Conservation (phyloP, 2,888 invertebrate genomes). For the Himalopsyche tibetana region DNA sequence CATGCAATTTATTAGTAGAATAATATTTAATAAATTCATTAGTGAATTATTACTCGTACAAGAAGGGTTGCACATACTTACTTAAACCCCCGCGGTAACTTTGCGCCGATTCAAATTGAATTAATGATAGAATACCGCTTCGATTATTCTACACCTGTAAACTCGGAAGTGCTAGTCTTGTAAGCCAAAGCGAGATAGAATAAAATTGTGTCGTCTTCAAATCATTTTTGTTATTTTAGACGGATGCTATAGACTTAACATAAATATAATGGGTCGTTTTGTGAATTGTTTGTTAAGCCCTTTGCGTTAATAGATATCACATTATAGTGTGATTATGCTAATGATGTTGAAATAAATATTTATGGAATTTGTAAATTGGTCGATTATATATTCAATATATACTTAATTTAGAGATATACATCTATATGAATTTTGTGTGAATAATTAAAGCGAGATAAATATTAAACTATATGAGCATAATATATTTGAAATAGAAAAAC, state of each 20-base stretch:
- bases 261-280: not conserved
- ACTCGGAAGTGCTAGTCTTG: not conserved
- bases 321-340: constrained; percentile 29
- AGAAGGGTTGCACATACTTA: constrained; percentile 10
- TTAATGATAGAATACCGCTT: constrained; percentile 26
- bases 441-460: no score
- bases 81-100: not conserved
- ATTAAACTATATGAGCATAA: no score
- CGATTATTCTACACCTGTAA: not conserved
- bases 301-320: constrained; percentile 7
- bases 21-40: not conserved
- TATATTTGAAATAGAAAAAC: no score
- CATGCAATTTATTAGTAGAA: no score
- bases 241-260: not conserved
- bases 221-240: not conserved
- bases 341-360: not conserved
- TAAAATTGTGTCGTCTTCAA: not conserved
- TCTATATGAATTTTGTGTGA: no score
- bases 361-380: not conserved
- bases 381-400: constrained; percentile 7
- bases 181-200: not conserved
- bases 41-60: not conserved
- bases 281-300: constrained; percentile 23
- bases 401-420: not conserved
- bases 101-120: not conserved